These are phyloP conservation scores for Ascidia mentula DNA, from an alignment of 23 tunicate species.

Conservation along the genomic window DNA sequence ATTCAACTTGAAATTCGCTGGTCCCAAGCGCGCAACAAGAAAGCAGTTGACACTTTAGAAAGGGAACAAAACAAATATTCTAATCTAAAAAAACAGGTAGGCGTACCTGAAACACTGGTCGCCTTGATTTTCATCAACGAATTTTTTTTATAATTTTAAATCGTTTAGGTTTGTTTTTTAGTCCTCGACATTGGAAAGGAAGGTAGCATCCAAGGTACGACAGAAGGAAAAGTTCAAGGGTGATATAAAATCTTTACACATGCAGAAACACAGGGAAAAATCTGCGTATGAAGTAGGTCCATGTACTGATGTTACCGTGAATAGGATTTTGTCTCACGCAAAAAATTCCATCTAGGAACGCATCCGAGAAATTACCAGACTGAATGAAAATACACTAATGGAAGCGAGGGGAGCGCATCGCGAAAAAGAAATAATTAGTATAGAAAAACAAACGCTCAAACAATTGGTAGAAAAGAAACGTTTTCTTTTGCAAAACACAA, in stretches of 20 bases:
- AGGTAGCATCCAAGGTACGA: not conserved
- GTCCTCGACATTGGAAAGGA: not conserved
- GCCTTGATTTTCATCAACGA: no score
- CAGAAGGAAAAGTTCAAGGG: not conserved
- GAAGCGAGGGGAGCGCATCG: slow-evolving; percentile 13
- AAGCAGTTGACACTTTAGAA: not conserved
- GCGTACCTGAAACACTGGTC: not conserved
- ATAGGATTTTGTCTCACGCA: not conserved
- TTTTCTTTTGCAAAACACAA: not conserved
- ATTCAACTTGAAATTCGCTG: slow-evolving; percentile 5
- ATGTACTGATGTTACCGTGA: not conserved
- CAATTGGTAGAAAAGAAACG: not conserved
- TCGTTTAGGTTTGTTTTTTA: not conserved
- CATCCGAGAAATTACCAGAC: not conserved
- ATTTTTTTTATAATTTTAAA: no score
- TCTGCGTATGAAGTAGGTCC: slow-evolving; percentile 3
- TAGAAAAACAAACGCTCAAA: not conserved
- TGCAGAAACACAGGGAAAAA: not conserved
- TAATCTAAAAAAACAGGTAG: not conserved
- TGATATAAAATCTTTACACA: not conserved
- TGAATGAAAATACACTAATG: not conserved
- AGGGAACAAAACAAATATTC: not conserved
- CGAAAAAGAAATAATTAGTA: not conserved
- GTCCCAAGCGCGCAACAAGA: slow-evolving; percentile 16
- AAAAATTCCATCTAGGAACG: not conserved